These are phyloP conservation scores for Drosophila repletoides DNA, from an alignment of 1,140 invertebrate genomes.

Conservation along the genomic window DNA sequence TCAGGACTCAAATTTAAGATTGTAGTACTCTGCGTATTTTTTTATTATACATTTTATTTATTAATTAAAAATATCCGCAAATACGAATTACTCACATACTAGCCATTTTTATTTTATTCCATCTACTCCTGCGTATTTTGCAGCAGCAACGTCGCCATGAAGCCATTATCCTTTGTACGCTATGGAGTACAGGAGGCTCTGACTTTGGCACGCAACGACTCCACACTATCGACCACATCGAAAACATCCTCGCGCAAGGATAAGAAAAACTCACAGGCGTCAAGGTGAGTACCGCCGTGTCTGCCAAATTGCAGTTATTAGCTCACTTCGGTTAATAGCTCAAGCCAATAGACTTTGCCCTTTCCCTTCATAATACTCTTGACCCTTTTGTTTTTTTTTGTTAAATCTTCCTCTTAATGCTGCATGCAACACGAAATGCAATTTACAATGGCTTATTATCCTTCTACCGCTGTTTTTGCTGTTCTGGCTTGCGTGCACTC, in stretches of 20 bases:
- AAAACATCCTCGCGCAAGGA: conserved; percentile 82
- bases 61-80: too few relatives aligned
- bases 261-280: conserved; percentile 82
- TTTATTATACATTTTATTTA: too few relatives aligned
- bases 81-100: conserved; percentile 3
- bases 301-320: conserved; percentile 64
- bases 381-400: not conserved
- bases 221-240: conserved; percentile 82
- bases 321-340: conserved; percentile 13
- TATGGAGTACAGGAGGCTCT: conserved; percentile 82
- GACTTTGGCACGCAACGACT: conserved; percentile 82
- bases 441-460: conserved; percentile 54
- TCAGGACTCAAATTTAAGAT: too few relatives aligned
- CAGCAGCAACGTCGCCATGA: conserved; percentile 79
- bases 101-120: conserved; percentile 14
- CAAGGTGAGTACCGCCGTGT: conserved; percentile 67
- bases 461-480: not conserved
- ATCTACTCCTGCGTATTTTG: conserved; percentile 17
- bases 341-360: not conserved
- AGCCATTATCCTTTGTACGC: conserved; percentile 81
- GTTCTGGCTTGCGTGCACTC: conserved; percentile 31
- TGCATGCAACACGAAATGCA: conserved; percentile 40
- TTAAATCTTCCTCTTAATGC: not conserved
- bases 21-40: too few relatives aligned
- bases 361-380: conserved; percentile 5